Conservation (phyloP, 1,140 invertebrate species). For the Zelostemma sp. region DNA sequence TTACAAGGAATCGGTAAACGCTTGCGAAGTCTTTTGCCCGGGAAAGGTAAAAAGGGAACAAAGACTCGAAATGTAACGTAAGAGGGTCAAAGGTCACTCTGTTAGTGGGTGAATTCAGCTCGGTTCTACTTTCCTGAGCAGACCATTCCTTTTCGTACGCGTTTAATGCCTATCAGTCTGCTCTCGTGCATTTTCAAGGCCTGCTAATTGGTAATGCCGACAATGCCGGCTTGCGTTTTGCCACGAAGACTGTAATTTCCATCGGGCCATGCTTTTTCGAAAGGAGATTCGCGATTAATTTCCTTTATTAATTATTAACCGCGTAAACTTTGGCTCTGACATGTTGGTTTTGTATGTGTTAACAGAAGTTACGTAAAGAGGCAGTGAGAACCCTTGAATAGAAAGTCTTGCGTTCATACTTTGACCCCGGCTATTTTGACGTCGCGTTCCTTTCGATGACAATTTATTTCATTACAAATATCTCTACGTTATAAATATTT, state of each 20-base stretch:
- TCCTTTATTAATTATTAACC: background rate
- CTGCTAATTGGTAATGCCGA: slow-evolving; percentile 46
- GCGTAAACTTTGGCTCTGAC: too few relatives aligned
- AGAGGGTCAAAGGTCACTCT: slow-evolving; percentile 45
- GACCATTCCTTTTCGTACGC: slow-evolving; percentile 35
- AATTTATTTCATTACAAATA: too few relatives aligned
- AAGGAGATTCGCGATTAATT: slow-evolving; percentile 29
- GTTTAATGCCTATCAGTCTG: slow-evolving; percentile 27
- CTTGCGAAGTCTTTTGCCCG: slow-evolving; percentile 35
- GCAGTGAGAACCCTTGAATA: background rate
- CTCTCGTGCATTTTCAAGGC: slow-evolving; percentile 45
- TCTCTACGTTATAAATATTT: too few relatives aligned
- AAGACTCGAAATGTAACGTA: slow-evolving; percentile 10
- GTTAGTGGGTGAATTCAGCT: slow-evolving; percentile 45
- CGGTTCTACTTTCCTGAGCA: slow-evolving; percentile 47
- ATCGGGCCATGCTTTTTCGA: slow-evolving; percentile 36
- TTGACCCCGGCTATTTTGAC: too few relatives aligned
- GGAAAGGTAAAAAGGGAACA: slow-evolving; percentile 23
- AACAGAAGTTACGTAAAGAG: background rate
- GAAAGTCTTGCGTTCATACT: too few relatives aligned
- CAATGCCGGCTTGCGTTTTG: background rate
- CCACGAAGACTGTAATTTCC: slow-evolving; percentile 29
- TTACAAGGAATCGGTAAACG: slow-evolving; percentile 32
- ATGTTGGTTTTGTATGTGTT: background rate
- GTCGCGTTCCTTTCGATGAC: too few relatives aligned